These are phyloP conservation scores for Thalassarche chlororhynchos DNA, from an alignment of 2,113 vertebrate species.

Conservation along the genomic window DNA sequence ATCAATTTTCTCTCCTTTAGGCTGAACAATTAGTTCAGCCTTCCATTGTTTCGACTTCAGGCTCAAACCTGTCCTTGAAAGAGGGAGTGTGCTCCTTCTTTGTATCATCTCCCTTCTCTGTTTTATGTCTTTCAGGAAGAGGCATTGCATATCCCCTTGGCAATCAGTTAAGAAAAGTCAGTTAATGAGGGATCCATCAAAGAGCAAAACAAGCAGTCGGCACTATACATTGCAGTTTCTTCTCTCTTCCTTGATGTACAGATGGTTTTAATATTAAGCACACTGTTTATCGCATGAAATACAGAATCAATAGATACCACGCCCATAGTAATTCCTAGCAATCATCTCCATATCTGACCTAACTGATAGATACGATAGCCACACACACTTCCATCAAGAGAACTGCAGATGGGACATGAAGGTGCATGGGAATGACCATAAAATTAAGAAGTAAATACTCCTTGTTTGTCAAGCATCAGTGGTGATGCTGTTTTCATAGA, in stretches of 20 bases:
- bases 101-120: neutral
- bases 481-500: neutral
- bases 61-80: neutral
- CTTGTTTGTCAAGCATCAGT: neutral
- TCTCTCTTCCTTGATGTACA: neutral
- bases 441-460: neutral
- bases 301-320: neutral
- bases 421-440: neutral
- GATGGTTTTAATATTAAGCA: conserved; percentile 13
- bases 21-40: neutral
- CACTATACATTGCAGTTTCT: neutral
- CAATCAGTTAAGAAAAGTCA: conserved; percentile 2
- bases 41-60: neutral
- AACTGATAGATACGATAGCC: neutral
- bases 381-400: neutral
- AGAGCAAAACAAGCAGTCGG: neutral
- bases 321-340: neutral
- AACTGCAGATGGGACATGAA: neutral
- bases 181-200: conserved; percentile 12
- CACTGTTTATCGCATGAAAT: neutral
- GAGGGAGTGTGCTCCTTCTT: neutral
- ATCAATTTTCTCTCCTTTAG: neutral
- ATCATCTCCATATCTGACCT: neutral
- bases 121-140: conserved; percentile 11
- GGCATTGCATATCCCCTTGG: neutral